Percentiles rank a stretch among this genome's conserved stretches.
Conservation (phyloP, 2,113 vertebrate species). For the Melanerpes aurifrons region DNA sequence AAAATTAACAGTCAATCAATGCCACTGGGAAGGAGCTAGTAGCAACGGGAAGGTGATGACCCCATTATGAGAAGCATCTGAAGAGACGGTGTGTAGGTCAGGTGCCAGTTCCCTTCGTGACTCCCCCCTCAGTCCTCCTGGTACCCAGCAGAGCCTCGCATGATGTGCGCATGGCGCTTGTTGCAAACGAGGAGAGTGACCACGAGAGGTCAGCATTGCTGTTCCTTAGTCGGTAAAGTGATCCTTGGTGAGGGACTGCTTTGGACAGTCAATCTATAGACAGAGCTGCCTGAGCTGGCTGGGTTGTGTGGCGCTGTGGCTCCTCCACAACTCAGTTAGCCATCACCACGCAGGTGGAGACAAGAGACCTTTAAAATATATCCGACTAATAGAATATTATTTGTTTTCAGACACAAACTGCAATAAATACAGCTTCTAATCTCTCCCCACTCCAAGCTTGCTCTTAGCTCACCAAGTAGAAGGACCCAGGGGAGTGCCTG, state of each 20-base stretch:
- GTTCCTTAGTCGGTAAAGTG: not conserved
- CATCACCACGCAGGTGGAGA: not conserved
- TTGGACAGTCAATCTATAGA: fast-evolving
- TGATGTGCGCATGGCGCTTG: fast-evolving
- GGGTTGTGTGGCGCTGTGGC: not conserved
- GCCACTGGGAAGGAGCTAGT: not conserved
- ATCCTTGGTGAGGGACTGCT: not conserved
- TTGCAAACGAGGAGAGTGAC: not conserved
- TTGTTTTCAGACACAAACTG: not conserved
- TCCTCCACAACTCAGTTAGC: not conserved
- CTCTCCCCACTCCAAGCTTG: not conserved
- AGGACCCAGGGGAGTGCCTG: not conserved
- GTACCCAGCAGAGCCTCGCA: not conserved
- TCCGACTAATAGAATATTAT: not conserved
- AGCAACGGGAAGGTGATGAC: not conserved
- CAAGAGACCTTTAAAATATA: not conserved
- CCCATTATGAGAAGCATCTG: too few species aligned
- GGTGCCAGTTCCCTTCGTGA: too few species aligned
- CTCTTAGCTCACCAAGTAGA: not conserved
- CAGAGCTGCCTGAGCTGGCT: fast-evolving
- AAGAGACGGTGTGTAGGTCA: too few species aligned
- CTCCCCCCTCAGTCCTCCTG: not conserved
- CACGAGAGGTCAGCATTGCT: slow-evolving; percentile 63
- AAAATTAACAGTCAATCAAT: not conserved
- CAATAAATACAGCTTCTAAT: not conserved